These are phyloP conservation scores for Dasypogon diadema DNA, from an alignment of 2,888 invertebrate genomes.

Conservation along the genomic window DNA sequence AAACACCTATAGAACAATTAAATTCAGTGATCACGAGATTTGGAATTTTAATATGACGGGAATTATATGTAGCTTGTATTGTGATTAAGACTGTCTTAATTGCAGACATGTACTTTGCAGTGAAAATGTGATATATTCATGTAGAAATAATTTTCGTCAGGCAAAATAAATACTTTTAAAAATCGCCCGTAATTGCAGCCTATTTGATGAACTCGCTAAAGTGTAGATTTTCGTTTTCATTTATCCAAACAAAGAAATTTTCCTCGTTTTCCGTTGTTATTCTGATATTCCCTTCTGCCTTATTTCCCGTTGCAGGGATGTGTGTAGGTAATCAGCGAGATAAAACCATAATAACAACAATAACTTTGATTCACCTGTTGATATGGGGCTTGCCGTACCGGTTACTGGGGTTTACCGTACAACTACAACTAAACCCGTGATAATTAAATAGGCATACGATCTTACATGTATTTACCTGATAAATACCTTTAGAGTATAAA, in stretches of 20 bases:
- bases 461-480: slow-evolving; percentile 12
- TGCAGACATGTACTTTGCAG: too few species aligned
- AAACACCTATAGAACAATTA: too few species aligned
- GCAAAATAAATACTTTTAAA: too few species aligned
- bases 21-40: too few species aligned
- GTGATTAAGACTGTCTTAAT: too few species aligned
- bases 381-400: not conserved
- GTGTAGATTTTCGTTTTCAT: slow-evolving; percentile 47
- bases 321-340: not conserved
- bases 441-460: slow-evolving; percentile 13
- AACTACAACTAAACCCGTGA: slow-evolving; percentile 1
- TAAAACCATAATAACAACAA: slow-evolving; percentile 15
- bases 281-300: not conserved
- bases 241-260: not conserved
- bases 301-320: slow-evolving; percentile 1
- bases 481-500: slow-evolving; percentile 16
- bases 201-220: too few species aligned
- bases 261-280: too few species aligned
- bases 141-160: too few species aligned
- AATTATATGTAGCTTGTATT: too few species aligned
- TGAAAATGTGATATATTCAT: too few species aligned
- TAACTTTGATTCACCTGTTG: slow-evolving; percentile 33
- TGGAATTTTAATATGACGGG: too few species aligned
- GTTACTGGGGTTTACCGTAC: slow-evolving; percentile 26
- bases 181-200: too few species aligned